These are phyloP conservation scores for Loriculus beryllinus DNA, from an alignment of 2,797 vertebrate species.

Conservation along the genomic window DNA sequence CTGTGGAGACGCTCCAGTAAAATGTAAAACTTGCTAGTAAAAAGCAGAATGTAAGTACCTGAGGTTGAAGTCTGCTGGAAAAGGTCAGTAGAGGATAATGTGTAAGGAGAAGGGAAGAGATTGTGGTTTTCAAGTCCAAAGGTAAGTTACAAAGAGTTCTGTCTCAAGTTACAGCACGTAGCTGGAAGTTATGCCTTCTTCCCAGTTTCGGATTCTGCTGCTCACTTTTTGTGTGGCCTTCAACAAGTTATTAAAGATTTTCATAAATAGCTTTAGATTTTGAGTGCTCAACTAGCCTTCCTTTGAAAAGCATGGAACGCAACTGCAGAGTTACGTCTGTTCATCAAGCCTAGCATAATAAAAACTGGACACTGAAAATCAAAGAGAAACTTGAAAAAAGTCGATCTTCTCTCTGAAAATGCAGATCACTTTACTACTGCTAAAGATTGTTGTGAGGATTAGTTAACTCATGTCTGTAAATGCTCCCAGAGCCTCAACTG, in stretches of 20 bases:
- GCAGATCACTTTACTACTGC: neutral
- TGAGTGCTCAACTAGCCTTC: neutral
- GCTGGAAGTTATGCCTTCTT: neutral
- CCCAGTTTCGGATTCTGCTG: neutral
- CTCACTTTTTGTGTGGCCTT: neutral
- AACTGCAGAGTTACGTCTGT: neutral
- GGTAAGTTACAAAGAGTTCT: neutral
- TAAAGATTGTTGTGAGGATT: neutral
- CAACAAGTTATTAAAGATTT: neutral
- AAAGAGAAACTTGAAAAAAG: neutral
- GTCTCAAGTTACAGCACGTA: neutral
- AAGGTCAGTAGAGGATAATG: neutral
- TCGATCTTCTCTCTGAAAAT: neutral
- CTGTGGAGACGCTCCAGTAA: neutral
- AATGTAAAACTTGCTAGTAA: neutral
- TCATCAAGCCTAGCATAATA: neutral
- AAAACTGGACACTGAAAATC: neutral
- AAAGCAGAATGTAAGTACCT: neutral
- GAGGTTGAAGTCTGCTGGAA: neutral
- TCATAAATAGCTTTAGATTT: conserved; percentile 6
- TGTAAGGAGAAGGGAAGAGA: neutral
- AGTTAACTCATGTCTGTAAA: conserved; percentile 34
- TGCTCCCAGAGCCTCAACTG: neutral
- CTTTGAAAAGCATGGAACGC: neutral
- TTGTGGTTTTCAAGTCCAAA: neutral